Conservation (phyloP, 2,113 vertebrate species). For the Sialia sialis region DNA sequence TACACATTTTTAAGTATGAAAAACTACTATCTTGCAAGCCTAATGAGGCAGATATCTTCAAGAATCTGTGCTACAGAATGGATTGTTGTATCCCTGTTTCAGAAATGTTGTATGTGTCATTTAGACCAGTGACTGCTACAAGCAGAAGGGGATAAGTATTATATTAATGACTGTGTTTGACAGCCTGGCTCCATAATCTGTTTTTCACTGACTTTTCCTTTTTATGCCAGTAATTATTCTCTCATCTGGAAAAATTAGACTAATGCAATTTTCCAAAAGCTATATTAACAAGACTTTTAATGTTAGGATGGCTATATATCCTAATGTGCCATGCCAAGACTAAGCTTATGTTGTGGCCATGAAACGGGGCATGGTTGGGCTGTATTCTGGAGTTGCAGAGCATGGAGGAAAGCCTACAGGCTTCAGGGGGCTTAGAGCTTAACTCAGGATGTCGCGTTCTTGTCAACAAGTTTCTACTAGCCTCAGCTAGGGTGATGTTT, state of each 20-base stretch:
- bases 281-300: neutral
- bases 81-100: neutral
- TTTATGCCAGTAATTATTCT: neutral
- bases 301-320: neutral
- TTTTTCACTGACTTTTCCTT: neutral
- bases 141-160: neutral
- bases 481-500: neutral
- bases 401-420: neutral
- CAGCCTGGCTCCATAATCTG: neutral
- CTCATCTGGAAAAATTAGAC: neutral
- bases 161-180: neutral
- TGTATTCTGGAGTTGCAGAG: neutral
- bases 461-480: neutral
- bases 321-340: neutral
- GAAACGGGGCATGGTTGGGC: neutral
- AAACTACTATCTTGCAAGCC: neutral
- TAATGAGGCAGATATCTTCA: neutral
- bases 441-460: neutral
- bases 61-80: neutral
- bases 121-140: neutral
- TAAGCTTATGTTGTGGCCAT: neutral
- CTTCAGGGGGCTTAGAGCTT: neutral
- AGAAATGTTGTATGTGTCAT: neutral
- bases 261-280: constrained; percentile 1
- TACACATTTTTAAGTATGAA: neutral